Evolutionary conservation across 2,113 vertebrate genomes (phyloP), one percentile per base, ranked within the genome.

Genomic region (Calyptomena viridis): DNA sequence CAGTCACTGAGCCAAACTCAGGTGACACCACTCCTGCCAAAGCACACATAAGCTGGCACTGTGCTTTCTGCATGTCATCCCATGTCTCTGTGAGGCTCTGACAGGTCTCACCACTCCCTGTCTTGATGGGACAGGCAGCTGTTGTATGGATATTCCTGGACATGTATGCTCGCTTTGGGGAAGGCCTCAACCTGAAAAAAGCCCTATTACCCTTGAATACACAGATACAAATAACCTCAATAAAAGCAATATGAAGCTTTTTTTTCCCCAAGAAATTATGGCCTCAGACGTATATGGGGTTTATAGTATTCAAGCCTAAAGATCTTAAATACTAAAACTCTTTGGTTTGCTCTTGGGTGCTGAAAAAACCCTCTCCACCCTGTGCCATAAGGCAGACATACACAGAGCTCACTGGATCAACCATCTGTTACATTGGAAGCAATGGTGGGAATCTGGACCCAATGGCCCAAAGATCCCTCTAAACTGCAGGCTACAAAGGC

Each of bases 1-100:
- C 27, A 44, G 12, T 12, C 0, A 0, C n/a, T 0, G 1, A 22
- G 8, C 8, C 49, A 7, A 35, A n/a, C 6, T 17, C 3, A 8
- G 20, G 17, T 30, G 37, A 56, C 66, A 7, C 15, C 0, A 1
- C 19, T 62, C 39, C 60, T 30, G 35, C n/a, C 46, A 50, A n/a
- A 55, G 69, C 69, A 40, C 37, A 44, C 3, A 0, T 1, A 5
- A 12, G 11, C 30, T 42, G 47, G 52, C 33, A 35, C 46, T 0
- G 21, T 13, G 21, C 52, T 30, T 50, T 52, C 49, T 15, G 44
- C 16, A 6, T 15, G 13, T 27, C 79, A 60, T 4, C 7, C 22
- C 17, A 2, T 1, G 4, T 19, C 53, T 35, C 23, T 50, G 33
- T 2, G 23, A 37, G 47, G 14, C 47, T 30, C 49, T 28, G 5